Percentiles rank a stretch among this genome's conserved stretches.
phyloP scores from a whole-genome alignment of 1,140 invertebrate genomes.

The Mamestra configurata region DNA sequence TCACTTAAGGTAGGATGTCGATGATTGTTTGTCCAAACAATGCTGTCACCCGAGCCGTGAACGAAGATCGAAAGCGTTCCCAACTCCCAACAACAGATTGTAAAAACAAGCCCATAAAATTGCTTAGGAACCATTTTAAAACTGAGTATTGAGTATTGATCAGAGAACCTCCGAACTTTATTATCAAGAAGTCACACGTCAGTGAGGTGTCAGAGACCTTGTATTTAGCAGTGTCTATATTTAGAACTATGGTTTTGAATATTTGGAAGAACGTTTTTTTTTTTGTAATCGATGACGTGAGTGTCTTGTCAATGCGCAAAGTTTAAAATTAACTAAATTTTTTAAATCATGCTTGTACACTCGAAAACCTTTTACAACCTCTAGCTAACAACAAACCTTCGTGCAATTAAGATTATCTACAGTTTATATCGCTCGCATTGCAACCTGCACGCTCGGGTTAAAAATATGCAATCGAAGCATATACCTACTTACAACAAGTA shows the following conservation, averaged over 20 bases:
- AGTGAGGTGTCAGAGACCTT: conserved; percentile 5
- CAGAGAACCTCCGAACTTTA: background rate
- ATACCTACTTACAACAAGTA: too few relatives aligned
- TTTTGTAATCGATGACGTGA: background rate
- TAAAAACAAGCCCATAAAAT: conserved; percentile 50
- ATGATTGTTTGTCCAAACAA: conserved; percentile 49
- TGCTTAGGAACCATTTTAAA: background rate
- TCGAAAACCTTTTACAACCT: too few relatives aligned
- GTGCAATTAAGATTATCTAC: too few relatives aligned
- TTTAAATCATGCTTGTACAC: too few relatives aligned
- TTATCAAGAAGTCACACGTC: background rate
- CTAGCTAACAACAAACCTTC: too few relatives aligned
- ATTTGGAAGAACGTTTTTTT: background rate
- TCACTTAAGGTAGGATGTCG: conserved; percentile 9
- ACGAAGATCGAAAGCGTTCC: conserved; percentile 27
- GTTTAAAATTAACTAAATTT: too few relatives aligned
- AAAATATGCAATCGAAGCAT: too few relatives aligned
- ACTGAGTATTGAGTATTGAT: conserved; percentile 23
- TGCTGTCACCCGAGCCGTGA: conserved; percentile 22
- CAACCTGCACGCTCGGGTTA: too few relatives aligned
- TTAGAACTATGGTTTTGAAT: background rate
- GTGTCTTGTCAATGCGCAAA: too few relatives aligned
- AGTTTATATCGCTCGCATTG: too few relatives aligned
- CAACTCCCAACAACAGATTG: conserved; percentile 3
- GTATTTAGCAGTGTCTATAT: background rate